Percentiles rank a stretch among this genome's conserved stretches.
Conservation (phyloP, 2,113 vertebrate species). For the Sterna hirundo region DNA sequence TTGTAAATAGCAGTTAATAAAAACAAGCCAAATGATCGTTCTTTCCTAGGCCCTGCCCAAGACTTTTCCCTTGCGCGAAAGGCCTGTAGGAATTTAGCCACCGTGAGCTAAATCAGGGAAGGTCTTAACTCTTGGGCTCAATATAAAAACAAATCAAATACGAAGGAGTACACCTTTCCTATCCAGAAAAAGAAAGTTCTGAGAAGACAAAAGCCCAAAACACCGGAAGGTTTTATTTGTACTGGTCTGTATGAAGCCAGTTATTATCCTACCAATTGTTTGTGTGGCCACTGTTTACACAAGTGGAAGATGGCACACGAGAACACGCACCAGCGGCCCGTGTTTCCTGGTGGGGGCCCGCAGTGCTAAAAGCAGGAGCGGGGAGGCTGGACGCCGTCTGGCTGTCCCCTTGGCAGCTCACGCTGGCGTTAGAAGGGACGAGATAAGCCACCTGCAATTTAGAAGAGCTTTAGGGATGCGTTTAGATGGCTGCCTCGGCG, state of each 20-base stretch:
- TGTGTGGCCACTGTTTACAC: conserved; percentile 5
- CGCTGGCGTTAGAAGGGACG: neutral
- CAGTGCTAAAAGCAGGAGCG: neutral
- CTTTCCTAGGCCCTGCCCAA: neutral
- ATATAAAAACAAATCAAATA: neutral
- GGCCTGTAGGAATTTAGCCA: neutral
- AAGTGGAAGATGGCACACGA: neutral
- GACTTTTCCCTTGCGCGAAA: neutral
- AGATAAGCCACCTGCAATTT: neutral
- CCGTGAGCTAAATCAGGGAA: neutral
- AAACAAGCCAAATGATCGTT: neutral
- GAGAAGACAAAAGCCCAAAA: conserved; percentile 8
- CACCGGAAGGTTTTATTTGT: conserved; percentile 56
- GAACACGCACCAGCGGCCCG: neutral
- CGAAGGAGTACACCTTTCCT: neutral
- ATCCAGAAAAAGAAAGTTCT: neutral
- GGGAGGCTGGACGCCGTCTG: accelerated
- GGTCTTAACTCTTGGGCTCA: neutral
- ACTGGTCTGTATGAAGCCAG: neutral
- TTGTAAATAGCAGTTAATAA: conserved; percentile 4
- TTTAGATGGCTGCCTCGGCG: neutral
- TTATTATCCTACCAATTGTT: conserved; percentile 43
- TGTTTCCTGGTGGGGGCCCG: neutral
- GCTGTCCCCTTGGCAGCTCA: neutral
- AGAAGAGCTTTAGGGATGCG: neutral